Evolutionary conservation across 2,113 vertebrate genomes (phyloP).

Genomic region (Porphyrio hochstetteri): DNA sequence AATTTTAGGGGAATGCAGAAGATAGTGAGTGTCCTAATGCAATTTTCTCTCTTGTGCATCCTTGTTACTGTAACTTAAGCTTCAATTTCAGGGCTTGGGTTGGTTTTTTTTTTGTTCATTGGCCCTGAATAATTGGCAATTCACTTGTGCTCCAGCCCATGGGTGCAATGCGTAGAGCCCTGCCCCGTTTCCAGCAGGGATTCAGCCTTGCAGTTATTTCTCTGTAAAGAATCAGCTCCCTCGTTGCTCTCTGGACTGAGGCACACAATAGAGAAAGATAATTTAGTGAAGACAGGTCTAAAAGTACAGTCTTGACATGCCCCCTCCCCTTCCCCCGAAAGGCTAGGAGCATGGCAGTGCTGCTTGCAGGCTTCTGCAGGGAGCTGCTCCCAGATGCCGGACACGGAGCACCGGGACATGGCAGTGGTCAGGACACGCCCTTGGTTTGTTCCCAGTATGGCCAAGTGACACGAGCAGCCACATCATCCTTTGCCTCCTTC

Average conservation of each 20-base stretch:
- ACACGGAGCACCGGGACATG: background rate
- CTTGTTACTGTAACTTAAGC: background rate
- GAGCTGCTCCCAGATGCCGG: background rate
- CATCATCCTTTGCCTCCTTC: background rate
- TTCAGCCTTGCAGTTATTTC: background rate
- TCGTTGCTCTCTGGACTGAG: accelerated
- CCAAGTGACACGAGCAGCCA: background rate
- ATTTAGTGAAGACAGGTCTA: background rate
- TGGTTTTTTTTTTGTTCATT: background rate
- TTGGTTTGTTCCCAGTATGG: background rate
- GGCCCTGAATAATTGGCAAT: background rate
- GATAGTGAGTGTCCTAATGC: background rate
- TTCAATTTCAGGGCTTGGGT: background rate
- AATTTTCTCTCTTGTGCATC: background rate
- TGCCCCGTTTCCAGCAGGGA: background rate
- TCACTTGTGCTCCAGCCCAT: background rate
- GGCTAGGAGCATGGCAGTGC: background rate
- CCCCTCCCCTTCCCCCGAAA: background rate
- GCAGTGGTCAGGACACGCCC: conserved; percentile 21
- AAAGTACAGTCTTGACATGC: background rate
- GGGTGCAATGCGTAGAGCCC: background rate
- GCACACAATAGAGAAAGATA: background rate
- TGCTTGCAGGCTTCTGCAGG: background rate
- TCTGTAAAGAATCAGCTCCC: background rate
- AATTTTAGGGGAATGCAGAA: too few relatives aligned